Conservation (phyloP, 2,113 vertebrate genomes). For the Elanus axillaris region DNA sequence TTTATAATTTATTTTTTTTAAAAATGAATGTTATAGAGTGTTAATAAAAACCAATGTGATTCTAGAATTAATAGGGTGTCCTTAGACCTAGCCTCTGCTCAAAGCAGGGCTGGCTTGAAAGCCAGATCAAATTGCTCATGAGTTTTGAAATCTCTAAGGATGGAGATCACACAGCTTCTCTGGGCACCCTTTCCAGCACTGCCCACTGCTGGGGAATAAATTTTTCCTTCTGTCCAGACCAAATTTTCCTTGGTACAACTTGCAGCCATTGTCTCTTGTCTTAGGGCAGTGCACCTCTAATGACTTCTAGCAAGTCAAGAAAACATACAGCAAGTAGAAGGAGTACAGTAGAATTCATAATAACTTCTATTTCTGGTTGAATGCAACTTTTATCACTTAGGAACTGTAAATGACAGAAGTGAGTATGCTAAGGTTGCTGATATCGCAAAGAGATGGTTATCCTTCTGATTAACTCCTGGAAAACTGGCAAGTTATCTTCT, state of each 20-base stretch:
- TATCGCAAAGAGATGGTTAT: background rate
- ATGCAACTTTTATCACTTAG: background rate
- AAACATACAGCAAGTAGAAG: background rate
- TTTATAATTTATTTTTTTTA: background rate
- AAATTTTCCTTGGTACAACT: background rate
- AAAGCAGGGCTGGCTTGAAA: background rate
- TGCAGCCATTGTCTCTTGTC: background rate
- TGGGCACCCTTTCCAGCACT: background rate
- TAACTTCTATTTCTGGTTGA: background rate
- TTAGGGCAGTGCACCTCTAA: background rate
- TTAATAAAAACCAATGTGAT: background rate
- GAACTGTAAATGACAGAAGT: background rate
- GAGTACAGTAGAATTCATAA: background rate
- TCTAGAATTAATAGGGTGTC: background rate
- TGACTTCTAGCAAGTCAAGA: background rate
- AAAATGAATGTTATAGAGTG: background rate
- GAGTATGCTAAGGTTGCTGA: background rate
- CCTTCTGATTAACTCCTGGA: background rate
- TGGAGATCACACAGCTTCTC: background rate
- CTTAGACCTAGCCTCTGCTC: background rate
- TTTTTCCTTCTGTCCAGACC: background rate
- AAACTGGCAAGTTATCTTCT: background rate
- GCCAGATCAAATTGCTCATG: background rate
- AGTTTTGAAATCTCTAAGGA: background rate
- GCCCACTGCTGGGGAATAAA: background rate